phyloP scores from a whole-genome alignment of 2,113 vertebrate genomes.

The Ptychochromis oligacanthus region DNA sequence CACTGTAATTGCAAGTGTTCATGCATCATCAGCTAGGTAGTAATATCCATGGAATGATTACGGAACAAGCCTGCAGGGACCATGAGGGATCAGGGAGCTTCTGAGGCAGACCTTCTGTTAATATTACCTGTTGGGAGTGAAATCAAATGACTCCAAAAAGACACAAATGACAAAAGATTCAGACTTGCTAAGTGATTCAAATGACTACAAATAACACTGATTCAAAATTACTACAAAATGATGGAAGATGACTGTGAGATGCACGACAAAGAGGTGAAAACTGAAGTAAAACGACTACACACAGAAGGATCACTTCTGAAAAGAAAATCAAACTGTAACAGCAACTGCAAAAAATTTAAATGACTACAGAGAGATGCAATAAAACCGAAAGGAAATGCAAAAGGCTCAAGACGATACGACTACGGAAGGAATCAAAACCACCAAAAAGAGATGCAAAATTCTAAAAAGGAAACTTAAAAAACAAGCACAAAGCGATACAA shows the following conservation, averaged over 20 bases:
- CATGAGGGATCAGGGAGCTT: neutral
- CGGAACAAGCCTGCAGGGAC: neutral
- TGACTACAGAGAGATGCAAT: neutral
- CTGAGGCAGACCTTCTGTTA: neutral
- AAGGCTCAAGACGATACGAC: neutral
- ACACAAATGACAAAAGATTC: neutral
- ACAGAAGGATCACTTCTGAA: neutral
- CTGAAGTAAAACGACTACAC: neutral
- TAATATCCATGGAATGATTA: neutral
- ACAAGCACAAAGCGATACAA: neutral
- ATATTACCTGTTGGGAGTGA: neutral
- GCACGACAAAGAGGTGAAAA: neutral
- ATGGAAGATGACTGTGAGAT: neutral
- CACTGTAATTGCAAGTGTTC: neutral
- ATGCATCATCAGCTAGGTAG: neutral
- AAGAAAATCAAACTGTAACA: neutral
- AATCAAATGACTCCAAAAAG: neutral
- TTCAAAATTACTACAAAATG: too few relatives aligned
- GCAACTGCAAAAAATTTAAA: neutral
- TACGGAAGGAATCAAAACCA: neutral
- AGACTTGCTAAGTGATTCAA: neutral
- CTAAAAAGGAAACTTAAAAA: neutral
- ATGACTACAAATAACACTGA: neutral
- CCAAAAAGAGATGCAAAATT: neutral
- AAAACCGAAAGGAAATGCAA: neutral